phyloP scores from a whole-genome alignment of 2,888 invertebrate genomes.

The Scrobipalpa costella region DNA sequence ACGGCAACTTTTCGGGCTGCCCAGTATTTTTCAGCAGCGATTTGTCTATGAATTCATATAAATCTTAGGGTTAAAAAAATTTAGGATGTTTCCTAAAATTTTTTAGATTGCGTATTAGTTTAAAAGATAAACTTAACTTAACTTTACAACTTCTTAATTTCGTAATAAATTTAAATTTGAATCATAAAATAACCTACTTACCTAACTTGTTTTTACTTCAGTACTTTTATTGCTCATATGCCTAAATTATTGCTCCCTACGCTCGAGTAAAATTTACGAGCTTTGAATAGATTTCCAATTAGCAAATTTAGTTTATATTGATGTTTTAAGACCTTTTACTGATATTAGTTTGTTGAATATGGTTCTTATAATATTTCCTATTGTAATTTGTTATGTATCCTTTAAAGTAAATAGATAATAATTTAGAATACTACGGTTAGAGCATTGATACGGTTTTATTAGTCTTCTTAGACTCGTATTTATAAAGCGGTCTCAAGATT shows the following conservation, averaged over 20 bases:
- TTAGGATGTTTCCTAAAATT: background rate
- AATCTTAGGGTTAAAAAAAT: background rate
- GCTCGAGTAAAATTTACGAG: background rate
- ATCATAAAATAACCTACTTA: background rate
- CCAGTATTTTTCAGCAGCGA: background rate
- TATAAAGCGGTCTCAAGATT: too few relatives aligned
- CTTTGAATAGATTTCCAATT: conserved; percentile 47
- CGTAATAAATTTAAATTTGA: background rate
- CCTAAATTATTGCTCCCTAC: conserved; percentile 8
- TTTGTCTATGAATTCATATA: background rate
- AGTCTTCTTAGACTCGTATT: too few relatives aligned
- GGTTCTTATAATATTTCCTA: conserved; percentile 58
- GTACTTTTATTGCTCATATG: conserved; percentile 9
- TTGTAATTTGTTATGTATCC: conserved; percentile 26
- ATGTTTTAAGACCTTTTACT: conserved; percentile 59
- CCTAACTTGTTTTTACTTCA: background rate
- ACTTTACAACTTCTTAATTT: background rate
- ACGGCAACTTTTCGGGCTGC: background rate
- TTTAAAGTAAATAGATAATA: too few relatives aligned
- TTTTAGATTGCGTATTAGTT: background rate
- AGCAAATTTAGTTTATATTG: conserved; percentile 48
- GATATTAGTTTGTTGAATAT: conserved; percentile 57
- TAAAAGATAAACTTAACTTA: background rate
- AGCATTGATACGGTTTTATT: too few relatives aligned
- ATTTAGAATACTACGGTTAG: too few relatives aligned